Base-by-base conservation (phyloP, 1,140 invertebrate species). In the Odontomachus brunneus region DNA sequence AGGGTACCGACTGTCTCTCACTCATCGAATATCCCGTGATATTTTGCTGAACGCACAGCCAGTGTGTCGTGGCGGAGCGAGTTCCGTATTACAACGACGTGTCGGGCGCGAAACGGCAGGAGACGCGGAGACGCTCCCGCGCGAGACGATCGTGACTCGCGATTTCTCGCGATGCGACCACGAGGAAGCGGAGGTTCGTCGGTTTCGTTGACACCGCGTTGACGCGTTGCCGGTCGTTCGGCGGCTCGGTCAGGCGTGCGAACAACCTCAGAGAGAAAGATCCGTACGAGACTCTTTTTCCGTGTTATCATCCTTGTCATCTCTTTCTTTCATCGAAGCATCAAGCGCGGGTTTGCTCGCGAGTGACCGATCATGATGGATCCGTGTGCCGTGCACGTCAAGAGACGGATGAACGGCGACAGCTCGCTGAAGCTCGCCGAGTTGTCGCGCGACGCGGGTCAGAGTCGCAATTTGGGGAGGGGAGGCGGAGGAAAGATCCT, bases 401-500 rank as follows among this genome's bases (percentile, higher is more conserved):
- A 67, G 22, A 24, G 22, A 44, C 14, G 65, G 55, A 57, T 19
- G 75, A 63, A 33, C 60, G 48, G 22, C 44, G 48, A 14, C n/a
- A 67, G 66, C 26, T 22, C 14, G 24, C 29, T 60, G 29, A 53
- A 11, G 9, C 3, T 67, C 51, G 17, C 33, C 26, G 60, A 49
- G 12, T 5, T 14, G 22, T 29, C 60, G n/a, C 48, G 24, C 48
- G 22, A 19, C 22, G 12, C 38, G 4, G 9, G 5, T 55, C 53
- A 72, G 73, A 84, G 86, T 87, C 72, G 69, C 60, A 48, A 66
- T 66, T 86, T 44, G 49, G 72, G 15, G 3, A 3, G 14, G 12
- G 5, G 1, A 14, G 33, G 11, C 17, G 14, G n/a, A 48, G 57
- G n/a, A 15, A 12, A 5, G 55, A 55, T 51, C 38, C 55, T 74